Evolutionary conservation across 2,113 vertebrate genomes (phyloP).

Genomic region (Acrocephalus arundinaceus): DNA sequence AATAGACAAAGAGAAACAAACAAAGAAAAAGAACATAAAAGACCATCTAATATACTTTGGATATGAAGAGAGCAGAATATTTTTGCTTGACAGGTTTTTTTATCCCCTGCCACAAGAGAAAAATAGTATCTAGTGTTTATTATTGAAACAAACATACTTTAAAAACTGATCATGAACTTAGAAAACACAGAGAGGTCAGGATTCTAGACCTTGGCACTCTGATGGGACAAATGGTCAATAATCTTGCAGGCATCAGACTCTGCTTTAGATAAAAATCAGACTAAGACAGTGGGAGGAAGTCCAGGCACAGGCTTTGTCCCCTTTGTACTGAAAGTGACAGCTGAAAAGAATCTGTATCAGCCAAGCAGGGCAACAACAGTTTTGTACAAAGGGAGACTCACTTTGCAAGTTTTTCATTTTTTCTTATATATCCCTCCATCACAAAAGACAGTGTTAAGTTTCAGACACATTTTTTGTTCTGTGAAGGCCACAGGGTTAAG

Average conservation of each 20-base stretch:
- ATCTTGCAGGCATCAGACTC: neutral
- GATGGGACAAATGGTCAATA: neutral
- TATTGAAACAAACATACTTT: neutral
- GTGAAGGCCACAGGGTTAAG: neutral
- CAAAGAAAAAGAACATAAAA: neutral
- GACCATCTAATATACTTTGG: neutral
- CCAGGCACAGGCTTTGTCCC: neutral
- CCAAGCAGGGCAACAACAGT: neutral
- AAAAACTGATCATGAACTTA: neutral
- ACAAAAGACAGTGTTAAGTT: neutral
- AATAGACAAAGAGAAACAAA: neutral
- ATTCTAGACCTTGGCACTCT: neutral
- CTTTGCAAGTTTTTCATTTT: neutral
- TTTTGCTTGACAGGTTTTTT: neutral
- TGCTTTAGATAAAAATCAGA: neutral
- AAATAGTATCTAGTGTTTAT: neutral
- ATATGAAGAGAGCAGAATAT: neutral
- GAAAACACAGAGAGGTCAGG: neutral
- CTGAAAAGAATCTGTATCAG: slow-evolving; percentile 10
- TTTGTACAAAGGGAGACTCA: neutral
- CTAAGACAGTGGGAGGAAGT: neutral
- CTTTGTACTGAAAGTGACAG: slow-evolving; percentile 31
- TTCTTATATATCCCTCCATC: neutral
- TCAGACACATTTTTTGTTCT: neutral
- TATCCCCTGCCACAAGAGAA: neutral